Evolutionary conservation across 2,888 invertebrate genomes (phyloP), one percentile per base, ranked within the genome.

Genomic region (Hypsopygia costalis): DNA sequence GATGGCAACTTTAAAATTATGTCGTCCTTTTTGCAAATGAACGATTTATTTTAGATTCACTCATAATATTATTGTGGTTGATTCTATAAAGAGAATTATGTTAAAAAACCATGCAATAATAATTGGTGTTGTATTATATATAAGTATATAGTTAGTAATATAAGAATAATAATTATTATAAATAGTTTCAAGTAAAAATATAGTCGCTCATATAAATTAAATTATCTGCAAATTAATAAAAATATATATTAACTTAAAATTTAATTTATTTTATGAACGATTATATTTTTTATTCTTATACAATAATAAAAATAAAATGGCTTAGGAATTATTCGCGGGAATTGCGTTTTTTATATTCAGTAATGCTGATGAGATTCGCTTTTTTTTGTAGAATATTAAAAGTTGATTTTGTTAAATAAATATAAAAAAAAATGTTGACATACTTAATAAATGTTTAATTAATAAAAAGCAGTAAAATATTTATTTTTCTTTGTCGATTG

Each of bases 361-460:
- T 44, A 11, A n/a, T 45, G 40, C 44, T 58, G 60, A 57, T 58
- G 42, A 50, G 47, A 44, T 21, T 42, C 41, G 38, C 16, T 16
- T 43, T 20, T 47, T 49, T 47, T 47, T 53, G 55, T 49, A 29
- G 54, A 36, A 52, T 62, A 62, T 60, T 59, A 41, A 58, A n/a
- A 32, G 32, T 27, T 6, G 25, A 16, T 32, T 32, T 22, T 32
- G 9, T 9, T 47, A 41, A 46, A 45, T 31, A 22, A 45, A 41
- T 28, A 38, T n/a, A n/a, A n/a, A n/a, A n/a, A n/a, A n/a, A n/a
- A n/a, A n/a, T n/a, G n/a, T n/a, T n/a, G n/a, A n/a, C n/a, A n/a
- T n/a, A n/a, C n/a, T n/a, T n/a, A 39, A 36, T 25, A 25, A 27
- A 31, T 16, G 2, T 16, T 4, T 16, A 16, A 30, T 12, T 20